phyloP scores from a whole-genome alignment of 2,113 vertebrate species.

The Ceratotherium simum region DNA sequence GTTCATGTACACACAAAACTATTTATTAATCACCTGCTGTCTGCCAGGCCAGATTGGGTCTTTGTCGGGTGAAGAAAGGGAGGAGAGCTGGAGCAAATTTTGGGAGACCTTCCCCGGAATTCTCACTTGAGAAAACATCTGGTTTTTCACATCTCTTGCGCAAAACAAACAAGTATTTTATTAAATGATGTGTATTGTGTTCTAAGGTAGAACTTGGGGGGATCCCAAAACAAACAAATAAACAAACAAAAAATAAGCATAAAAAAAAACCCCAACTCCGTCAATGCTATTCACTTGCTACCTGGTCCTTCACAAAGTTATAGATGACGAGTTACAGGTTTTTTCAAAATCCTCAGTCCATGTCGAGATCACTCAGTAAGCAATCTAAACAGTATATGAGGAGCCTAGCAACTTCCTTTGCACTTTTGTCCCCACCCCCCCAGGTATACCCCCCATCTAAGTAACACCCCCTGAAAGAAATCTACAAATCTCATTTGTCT shows the following conservation, averaged over 20 bases:
- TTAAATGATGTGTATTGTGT: background rate
- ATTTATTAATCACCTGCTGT: background rate
- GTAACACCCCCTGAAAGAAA: background rate
- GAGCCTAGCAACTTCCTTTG: background rate
- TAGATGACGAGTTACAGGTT: background rate
- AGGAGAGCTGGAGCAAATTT: background rate
- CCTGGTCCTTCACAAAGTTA: background rate
- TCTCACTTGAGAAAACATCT: background rate
- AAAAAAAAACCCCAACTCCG: background rate
- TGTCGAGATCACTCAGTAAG: background rate
- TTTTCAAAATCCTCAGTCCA: background rate
- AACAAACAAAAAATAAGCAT: background rate
- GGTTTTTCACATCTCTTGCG: background rate
- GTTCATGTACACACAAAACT: background rate
- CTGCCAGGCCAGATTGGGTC: background rate
- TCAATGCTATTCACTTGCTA: no score
- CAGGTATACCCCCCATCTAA: background rate
- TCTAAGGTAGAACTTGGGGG: background rate
- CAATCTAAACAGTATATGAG: background rate
- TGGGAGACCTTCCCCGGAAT: background rate
- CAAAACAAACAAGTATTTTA: background rate
- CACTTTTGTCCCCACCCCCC: fast-evolving
- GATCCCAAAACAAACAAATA: background rate
- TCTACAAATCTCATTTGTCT: background rate
- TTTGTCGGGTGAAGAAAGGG: background rate